Conservation (phyloP, 2,888 invertebrate species). For the Agrotis segetum region DNA sequence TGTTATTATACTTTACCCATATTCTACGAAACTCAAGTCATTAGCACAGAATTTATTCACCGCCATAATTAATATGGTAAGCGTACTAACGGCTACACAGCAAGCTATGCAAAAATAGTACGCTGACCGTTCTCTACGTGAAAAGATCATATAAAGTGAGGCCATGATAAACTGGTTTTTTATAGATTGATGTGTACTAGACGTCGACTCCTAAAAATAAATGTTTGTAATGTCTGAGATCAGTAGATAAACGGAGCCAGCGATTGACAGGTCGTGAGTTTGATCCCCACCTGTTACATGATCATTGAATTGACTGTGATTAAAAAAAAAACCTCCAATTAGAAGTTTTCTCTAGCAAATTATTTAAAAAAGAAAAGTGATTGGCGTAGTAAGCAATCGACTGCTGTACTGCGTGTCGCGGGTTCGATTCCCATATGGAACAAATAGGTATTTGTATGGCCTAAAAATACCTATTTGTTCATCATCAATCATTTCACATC, state of each 20-base stretch:
- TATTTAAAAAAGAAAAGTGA: not conserved
- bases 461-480: too few species aligned
- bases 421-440: too few species aligned
- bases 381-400: too few species aligned
- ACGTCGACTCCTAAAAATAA: slow-evolving; percentile 43
- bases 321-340: not conserved
- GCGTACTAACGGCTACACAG: not conserved
- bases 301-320: not conserved
- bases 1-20: slow-evolving; percentile 14
- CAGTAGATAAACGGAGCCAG: slow-evolving; percentile 33
- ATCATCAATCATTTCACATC: not conserved
- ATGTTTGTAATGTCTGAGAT: slow-evolving; percentile 45
- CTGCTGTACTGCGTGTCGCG: too few species aligned
- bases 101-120: too few species aligned
- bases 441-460: too few species aligned
- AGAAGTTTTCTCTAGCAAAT: not conserved
- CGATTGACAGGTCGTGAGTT: slow-evolving; percentile 15
- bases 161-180: too few species aligned
- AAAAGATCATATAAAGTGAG: too few species aligned
- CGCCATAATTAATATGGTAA: slow-evolving; percentile 47
- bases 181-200: not conserved
- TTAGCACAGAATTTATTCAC: slow-evolving; percentile 45
- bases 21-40: slow-evolving; percentile 33
- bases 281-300: slow-evolving; percentile 1
- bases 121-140: too few species aligned